Conservation (phyloP, 30 jellyfish, hydroid and myxozoan genomes). For the Aurelia aurita region DNA sequence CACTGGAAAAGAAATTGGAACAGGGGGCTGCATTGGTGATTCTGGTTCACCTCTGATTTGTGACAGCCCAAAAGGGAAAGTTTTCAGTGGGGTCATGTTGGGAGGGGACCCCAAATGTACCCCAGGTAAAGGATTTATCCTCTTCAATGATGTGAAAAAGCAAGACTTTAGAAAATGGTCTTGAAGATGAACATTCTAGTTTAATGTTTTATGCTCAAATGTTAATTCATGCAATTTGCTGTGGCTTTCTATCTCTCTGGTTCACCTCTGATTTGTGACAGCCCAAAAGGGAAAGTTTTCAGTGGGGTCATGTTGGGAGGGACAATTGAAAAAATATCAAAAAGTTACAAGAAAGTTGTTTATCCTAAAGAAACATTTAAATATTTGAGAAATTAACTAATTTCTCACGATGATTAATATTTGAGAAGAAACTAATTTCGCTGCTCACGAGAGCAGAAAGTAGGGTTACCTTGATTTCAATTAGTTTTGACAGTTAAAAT, state of each 20-base stretch:
- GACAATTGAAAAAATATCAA: too few species aligned
- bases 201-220: too few species aligned
- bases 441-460: too few species aligned
- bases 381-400: too few species aligned
- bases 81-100: constrained; percentile 26
- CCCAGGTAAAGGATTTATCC: constrained; percentile 29
- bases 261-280: constrained; percentile 58
- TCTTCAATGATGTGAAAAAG: constrained; percentile 30
- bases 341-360: too few species aligned
- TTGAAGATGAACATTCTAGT: too few species aligned
- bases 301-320: constrained; percentile 58
- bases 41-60: constrained; percentile 70
- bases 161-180: neutral
- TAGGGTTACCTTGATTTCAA: too few species aligned
- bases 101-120: constrained; percentile 70
- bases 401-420: too few species aligned
- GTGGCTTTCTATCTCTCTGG: constrained; percentile 22
- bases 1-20: neutral
- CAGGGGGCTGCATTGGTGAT: constrained; percentile 72
- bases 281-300: neutral
- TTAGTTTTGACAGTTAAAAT: too few species aligned
- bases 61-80: constrained; percentile 16
- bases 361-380: too few species aligned
- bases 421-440: too few species aligned
- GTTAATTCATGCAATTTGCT: too few species aligned